Evolutionary conservation across 1,140 invertebrate species (phyloP), one percentile per base, ranked within the genome.

Genomic region (Holcopasites calliopsidis): DNA sequence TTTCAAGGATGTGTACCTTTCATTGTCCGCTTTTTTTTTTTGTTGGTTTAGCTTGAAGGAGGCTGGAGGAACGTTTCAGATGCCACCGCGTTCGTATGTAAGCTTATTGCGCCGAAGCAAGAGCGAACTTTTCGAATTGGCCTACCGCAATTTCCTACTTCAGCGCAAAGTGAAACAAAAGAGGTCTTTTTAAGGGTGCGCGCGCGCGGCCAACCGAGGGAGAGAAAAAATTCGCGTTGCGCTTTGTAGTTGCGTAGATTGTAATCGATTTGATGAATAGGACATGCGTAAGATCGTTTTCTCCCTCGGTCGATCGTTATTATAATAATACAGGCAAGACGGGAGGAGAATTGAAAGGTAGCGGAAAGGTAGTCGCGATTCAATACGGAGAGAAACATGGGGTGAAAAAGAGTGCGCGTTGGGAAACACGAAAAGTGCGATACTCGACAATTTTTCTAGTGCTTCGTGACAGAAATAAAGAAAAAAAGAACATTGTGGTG

Each of bases 91-190:
- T 62, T 38, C 74, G 44, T 44, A 21, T 64, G 42, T 72, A 80
- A 83, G 77, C 73, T 83, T 84, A 84, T 80, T 77, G 81, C 69
- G 81, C 72, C 69, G 80, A 83, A 77, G 81, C 81, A 70, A 77
- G 77, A 83, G 81, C 82, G 58, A 80, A 84, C 28, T 80, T 76
- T 65, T 83, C 64, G 74, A 68, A 78, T 65, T 82, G 81, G 68
- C 73, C 77, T 83, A 80, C 57, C 77, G 81, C 69, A 80, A 83
- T 52, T 83, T 84, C 66, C 82, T 84, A 84, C 82, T 80, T 84
- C 54, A 84, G 82, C 81, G 73, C 69, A 83, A 80, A 80, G 77
- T 78, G 76, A 83, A 82, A 77, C 77, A 82, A 82, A 83, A 82
- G 71, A 82, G 52, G 75, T 71, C 50, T 68, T 65, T 71, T 68